These are phyloP conservation scores for Limonius californicus DNA, from an alignment of 1,140 invertebrate species.

Conservation along the genomic window DNA sequence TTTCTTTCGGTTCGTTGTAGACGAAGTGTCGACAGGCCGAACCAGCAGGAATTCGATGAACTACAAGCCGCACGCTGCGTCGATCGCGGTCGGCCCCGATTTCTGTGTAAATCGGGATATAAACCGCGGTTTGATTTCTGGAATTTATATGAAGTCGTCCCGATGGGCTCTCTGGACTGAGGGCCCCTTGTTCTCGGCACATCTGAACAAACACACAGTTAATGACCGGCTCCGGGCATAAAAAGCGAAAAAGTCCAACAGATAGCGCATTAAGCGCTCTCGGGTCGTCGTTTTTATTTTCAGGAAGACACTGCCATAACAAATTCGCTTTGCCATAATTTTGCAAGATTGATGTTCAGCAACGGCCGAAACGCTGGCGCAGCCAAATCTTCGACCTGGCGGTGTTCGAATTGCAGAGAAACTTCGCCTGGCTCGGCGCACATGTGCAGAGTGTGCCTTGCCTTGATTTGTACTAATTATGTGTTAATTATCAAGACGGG, in stretches of 20 bases:
- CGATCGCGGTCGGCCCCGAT: background rate
- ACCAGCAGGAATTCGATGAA: slow-evolving; percentile 27
- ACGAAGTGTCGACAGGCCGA: slow-evolving; percentile 32
- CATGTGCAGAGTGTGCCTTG: slow-evolving; percentile 10
- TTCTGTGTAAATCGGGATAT: too few relatives aligned
- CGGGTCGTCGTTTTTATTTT: background rate
- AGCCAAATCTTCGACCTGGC: background rate
- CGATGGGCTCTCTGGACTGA: background rate
- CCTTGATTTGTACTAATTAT: slow-evolving; percentile 12
- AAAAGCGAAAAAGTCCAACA: background rate
- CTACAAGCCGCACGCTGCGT: slow-evolving; percentile 28
- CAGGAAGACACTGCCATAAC: slow-evolving; percentile 4
- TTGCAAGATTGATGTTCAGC: slow-evolving; percentile 4
- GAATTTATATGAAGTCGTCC: too few relatives aligned
- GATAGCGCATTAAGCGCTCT: background rate
- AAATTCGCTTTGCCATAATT: slow-evolving; percentile 11
- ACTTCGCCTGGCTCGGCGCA: background rate
- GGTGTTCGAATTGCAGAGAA: background rate
- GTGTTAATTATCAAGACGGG: slow-evolving; percentile 11
- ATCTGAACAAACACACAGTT: background rate
- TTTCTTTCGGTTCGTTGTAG: slow-evolving; percentile 15
- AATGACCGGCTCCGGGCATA: background rate
- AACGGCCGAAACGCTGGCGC: background rate
- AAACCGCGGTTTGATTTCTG: too few relatives aligned
- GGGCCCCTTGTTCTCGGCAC: too few relatives aligned